Evolutionary conservation across 2,888 invertebrate species (phyloP), one percentile per base, ranked within the genome.

Genomic region (Pantelozetes paolii): DNA sequence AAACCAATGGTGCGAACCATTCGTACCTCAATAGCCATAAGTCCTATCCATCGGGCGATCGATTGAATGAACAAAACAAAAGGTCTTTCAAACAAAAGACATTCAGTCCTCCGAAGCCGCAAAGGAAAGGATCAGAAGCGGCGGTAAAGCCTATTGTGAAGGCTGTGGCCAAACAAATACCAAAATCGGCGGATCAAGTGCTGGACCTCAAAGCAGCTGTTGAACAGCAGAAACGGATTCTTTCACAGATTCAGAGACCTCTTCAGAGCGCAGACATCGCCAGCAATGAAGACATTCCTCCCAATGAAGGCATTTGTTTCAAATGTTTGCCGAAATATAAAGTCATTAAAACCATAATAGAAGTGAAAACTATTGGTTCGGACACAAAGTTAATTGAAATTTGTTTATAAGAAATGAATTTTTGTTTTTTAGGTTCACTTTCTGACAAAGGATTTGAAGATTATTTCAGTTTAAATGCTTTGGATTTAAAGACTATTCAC

Each of bases 351-450:
- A 23, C n/a, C 13, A 18, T 69, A n/a, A n/a, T n/a, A 1, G 2
- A 69, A 26, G 8, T 45, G 3, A 20, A 69, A 45, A 69, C 45
- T 28, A 69, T 69, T 42, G 69, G 69, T 69, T 45, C 23, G 69
- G 11, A 59, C 3, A 28, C 13, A 26, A 57, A n/a, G n/a, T 48
- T 48, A 11, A 20, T n/a, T 23, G 13, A 6, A 8, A 57, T 26
- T 57, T 59, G 9, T 59, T 15, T 6, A 20, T 20, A 23, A 20
- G 3, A 59, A 11, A 30, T 64, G n/a, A 40, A 1, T 23, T 64
- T 36, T 1, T 32, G 59, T 28, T 64, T 20, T n/a, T 64, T 64
- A 69, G 69, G 45, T 8, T 45, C 23, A 23, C 45, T 69, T n/a
- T 42, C 45, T 15, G 69, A 69, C 20, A 69, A 45, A 15, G 69